Base-by-base conservation (phyloP, 2,797 vertebrate genomes). In the Neosilurus hyrtlii region DNA sequence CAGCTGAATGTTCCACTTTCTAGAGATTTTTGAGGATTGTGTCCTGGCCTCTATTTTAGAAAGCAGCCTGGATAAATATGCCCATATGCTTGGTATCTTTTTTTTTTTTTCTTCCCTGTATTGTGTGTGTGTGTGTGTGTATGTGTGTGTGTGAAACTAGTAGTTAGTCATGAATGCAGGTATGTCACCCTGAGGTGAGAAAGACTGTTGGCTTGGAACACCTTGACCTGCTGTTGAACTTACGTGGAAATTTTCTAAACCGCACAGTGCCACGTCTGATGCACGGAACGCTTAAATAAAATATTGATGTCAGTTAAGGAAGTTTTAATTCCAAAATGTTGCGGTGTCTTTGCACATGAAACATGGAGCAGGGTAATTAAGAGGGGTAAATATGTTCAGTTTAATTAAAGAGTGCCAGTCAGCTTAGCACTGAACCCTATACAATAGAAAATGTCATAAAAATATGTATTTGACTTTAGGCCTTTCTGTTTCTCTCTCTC, bases 361-460 rank as follows among this genome's bases (percentile, higher is more conserved):
- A 82, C 49, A 65, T 43, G 9, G 65, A 52, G 56, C 56, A 61
- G 76, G 67, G 79, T 56, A 62, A 73, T 83, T 86, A 83, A 74
- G 63, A 81, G 24, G n/a, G 70, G 54, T 78, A 61, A 79, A 71
- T 71, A 51, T 86, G 68, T 79, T 57, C 59, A 66, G 54, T 56
- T 85, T 88, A 79, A 88, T 85, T 83, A 85, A 88, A 80, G 35
- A 78, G 68, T 83, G 81, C 82, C 83, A 82, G 73, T 85, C 85
- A 85, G 24, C 62, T 56, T 71, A 62, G 57, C 74, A 54, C 22
- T 82, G 81, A n/a, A n/a, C n/a, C n/a, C n/a, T n/a, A n/a, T n/a
- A n/a, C n/a, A n/a, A n/a, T n/a, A n/a, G 78, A 83, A 82, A 83
- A 61, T 61, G 18, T 57, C 78, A 76, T 86, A 7, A 61, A 81